Evolutionary conservation across 2,888 invertebrate species (phyloP).

Genomic region (Coelopa pilipes): DNA sequence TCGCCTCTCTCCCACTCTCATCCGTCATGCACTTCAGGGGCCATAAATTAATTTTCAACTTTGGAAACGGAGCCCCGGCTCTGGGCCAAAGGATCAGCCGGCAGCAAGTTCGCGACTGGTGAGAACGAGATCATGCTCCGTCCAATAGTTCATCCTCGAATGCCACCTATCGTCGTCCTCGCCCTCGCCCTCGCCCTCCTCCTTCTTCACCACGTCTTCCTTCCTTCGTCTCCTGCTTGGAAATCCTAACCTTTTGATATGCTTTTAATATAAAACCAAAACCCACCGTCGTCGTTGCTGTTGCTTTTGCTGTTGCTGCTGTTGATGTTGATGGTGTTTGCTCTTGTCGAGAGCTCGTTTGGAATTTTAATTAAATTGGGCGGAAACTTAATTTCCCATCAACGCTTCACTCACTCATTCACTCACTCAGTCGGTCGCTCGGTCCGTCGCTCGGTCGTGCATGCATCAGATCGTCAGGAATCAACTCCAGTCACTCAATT

Average conservation of each 20-base stretch:
- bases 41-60: no score
- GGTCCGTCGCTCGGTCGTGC: background rate
- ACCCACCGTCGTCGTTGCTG: background rate
- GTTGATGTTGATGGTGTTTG: slow-evolving; percentile 30
- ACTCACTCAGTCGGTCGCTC: slow-evolving; percentile 19
- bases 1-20: no score
- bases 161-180: background rate
- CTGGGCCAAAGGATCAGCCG: no score
- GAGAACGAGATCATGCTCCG: no score
- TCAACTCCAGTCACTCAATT: slow-evolving; percentile 29
- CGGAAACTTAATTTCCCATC: slow-evolving; percentile 57
- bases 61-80: no score
- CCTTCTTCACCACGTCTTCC: background rate
- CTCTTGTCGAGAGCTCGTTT: slow-evolving; percentile 57
- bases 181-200: background rate
- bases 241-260: background rate
- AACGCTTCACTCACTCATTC: slow-evolving; percentile 34
- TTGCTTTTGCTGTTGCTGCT: background rate
- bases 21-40: no score
- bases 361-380: slow-evolving; percentile 63
- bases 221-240: background rate
- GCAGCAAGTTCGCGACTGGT: no score
- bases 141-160: slow-evolving; percentile 8
- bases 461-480: background rate
- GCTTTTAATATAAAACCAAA: background rate